Conservation (phyloP, 2,797 vertebrate genomes). For the Antrozous pallidus region DNA sequence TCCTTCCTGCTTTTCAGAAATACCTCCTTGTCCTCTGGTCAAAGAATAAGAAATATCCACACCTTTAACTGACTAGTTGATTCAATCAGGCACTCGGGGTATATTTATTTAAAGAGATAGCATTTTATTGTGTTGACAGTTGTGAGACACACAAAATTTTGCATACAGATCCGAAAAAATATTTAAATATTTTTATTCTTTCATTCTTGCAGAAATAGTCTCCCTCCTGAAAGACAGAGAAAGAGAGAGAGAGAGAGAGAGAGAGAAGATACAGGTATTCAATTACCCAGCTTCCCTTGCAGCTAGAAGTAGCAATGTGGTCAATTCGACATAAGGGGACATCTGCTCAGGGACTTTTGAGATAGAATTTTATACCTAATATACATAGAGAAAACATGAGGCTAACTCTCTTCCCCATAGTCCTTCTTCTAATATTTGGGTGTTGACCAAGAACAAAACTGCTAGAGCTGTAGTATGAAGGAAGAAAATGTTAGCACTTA, state of each 20-base stretch:
- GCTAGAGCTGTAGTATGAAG: not conserved
- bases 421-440: not conserved
- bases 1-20: not conserved
- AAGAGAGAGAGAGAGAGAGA: not conserved
- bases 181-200: not conserved
- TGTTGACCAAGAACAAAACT: not conserved
- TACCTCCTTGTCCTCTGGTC: not conserved
- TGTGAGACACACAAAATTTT: not conserved
- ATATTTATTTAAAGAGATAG: not conserved
- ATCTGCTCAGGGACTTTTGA: not conserved
- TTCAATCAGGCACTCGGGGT: not conserved
- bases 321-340: not conserved
- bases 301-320: not conserved
- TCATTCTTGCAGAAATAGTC: not conserved
- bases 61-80: not conserved
- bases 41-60: not conserved
- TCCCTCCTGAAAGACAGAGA: not conserved
- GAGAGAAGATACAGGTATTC: too few relatives aligned
- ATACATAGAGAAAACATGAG: not conserved
- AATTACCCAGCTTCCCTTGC: not conserved
- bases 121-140: not conserved
- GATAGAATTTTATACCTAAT: not conserved
- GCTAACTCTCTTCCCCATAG: not conserved
- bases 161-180: not conserved
- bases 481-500: not conserved